Evolutionary conservation across 2,113 vertebrate species (phyloP), one percentile per base, ranked within the genome.

Genomic region (Syngnathus floridae): DNA sequence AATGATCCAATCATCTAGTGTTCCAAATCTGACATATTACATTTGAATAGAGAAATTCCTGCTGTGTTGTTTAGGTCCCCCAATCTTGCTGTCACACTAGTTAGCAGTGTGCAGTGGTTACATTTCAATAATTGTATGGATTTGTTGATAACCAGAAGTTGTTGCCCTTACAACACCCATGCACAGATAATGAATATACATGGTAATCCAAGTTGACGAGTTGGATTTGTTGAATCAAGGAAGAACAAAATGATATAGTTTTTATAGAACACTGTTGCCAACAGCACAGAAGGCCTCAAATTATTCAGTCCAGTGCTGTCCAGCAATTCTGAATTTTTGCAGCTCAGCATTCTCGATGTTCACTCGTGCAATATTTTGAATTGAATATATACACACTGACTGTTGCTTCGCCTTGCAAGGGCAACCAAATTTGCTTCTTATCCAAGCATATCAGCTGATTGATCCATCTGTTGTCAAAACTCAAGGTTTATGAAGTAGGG

Each of bases 321-420:
- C 70, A 61, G 52, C 63, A 55, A 26, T 59, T 69, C 69, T 16
- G 54, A 31, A 62, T 71, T 81, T 81, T 40, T 77, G 72, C 67
- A 70, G 68, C 58, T 81, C 72, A 76, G 70, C 74, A 35, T 60
- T 63, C 49, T 76, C 64, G 46, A 21, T 41, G 65, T 73, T 71
- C 36, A 12, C 62, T 74, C 69, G 64, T 72, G 70, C 68, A 64
- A 31, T 31, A 31, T 31, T 31, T 59, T 70, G 70, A 83, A 83
- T 76, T 69, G 62, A 52, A 26, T 43, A 46, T 74, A 64, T 71
- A 55, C 36, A 57, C 66, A 55, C 51, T 66, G 58, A 13, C 48
- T 37, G 16, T 66, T 65, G 67, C 56, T 74, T 76, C 17, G 73
- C 52, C 61, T 56, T 31, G 12, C 37, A 62, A 54, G 56, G 54